Conservation (phyloP, 2,888 invertebrate species). For the Brachynemurus nebulosus region DNA sequence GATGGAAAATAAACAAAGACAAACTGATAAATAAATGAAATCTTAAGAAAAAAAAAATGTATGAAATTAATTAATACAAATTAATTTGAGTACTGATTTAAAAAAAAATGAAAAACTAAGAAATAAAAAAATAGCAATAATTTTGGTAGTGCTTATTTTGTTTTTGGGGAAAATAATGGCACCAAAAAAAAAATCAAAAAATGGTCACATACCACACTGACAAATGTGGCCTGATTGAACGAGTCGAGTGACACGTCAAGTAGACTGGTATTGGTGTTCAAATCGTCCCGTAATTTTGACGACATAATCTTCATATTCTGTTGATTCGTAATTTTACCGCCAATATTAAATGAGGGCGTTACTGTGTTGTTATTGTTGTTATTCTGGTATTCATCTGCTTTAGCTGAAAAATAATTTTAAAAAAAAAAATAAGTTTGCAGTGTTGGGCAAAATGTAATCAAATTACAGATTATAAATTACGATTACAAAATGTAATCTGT, state of each 20-base stretch:
- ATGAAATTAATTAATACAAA: background rate
- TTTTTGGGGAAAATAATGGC: no score
- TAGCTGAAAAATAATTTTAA: constrained; percentile 41
- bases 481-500: no score
- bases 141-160: no score
- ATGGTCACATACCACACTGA: constrained; percentile 53
- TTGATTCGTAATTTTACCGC: constrained; percentile 39
- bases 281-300: constrained; percentile 3
- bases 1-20: no score
- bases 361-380: constrained; percentile 2
- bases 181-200: no score
- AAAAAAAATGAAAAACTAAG: background rate
- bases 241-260: constrained; percentile 31
- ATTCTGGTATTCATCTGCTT: constrained; percentile 46
- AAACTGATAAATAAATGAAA: no score
- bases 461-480: no score
- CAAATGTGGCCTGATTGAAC: constrained; percentile 51
- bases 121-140: background rate
- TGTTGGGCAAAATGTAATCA: no score
- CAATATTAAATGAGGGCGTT: constrained; percentile 19
- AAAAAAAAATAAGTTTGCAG: no score
- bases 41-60: background rate
- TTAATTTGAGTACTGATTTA: background rate
- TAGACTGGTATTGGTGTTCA: constrained; percentile 23
- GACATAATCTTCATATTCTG: constrained; percentile 19